phyloP scores from a whole-genome alignment of 2,888 invertebrate genomes.

The Micropterix aruncella region DNA sequence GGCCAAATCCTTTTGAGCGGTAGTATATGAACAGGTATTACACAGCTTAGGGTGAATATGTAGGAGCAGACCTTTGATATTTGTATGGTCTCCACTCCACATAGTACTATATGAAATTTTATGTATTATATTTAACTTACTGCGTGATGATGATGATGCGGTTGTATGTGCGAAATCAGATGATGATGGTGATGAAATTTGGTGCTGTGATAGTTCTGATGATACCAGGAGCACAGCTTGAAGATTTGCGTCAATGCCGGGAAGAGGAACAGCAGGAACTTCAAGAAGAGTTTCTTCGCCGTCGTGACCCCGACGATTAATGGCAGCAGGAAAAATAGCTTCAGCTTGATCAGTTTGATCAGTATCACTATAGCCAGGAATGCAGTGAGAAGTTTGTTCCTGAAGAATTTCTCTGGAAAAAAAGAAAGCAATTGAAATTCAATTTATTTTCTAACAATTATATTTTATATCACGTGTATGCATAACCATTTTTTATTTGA shows the following conservation, averaged over 20 bases:
- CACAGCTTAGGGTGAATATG: too few relatives aligned
- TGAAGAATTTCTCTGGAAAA: conserved; percentile 66
- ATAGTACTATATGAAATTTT: too few relatives aligned
- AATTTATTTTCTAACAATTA: too few relatives aligned
- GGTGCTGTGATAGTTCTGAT: conserved; percentile 54
- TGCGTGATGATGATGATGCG: conserved; percentile 44
- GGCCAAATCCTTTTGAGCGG: too few relatives aligned
- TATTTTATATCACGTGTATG: too few relatives aligned
- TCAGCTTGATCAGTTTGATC: conserved; percentile 65
- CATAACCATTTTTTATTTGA: too few relatives aligned
- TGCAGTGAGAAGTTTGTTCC: conserved; percentile 57
- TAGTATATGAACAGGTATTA: too few relatives aligned
- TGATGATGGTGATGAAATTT: conserved; percentile 76
- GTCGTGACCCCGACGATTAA: conserved; percentile 65
- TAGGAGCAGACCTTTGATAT: too few relatives aligned
- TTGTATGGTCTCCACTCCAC: too few relatives aligned
- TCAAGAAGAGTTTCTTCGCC: conserved; percentile 72
- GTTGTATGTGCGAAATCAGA: conserved; percentile 47
- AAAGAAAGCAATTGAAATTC: too few relatives aligned
- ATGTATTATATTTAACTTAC: conserved; percentile 23
- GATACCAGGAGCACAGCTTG: conserved; percentile 74
- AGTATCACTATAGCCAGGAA: conserved; percentile 63
- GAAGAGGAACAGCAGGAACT: conserved; percentile 67
- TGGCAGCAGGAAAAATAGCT: conserved; percentile 67
- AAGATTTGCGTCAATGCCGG: conserved; percentile 72